Percentiles rank a stretch among this genome's conserved stretches.
phyloP scores from a whole-genome alignment of 1,140 invertebrate species.

The Pachypsylla venusta region DNA sequence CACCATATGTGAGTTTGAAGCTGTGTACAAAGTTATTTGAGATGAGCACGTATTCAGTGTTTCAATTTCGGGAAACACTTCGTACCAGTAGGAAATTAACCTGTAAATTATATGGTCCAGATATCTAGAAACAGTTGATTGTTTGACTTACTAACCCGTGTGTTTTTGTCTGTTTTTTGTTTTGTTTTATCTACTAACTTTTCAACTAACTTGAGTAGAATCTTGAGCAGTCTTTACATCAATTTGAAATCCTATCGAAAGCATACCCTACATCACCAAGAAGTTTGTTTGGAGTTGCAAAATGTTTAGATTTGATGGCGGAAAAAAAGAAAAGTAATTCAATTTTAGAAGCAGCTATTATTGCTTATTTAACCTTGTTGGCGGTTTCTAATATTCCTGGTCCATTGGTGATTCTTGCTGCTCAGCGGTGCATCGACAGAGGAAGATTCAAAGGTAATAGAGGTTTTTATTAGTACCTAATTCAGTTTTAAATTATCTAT shows the following conservation, averaged over 20 bases:
- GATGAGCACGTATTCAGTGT: no score
- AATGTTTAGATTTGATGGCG: slow-evolving; percentile 45
- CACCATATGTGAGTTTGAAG: no score
- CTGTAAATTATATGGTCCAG: no score
- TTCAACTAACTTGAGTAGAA: slow-evolving; percentile 28
- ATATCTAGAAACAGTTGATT: neutral
- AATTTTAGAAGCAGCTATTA: slow-evolving; percentile 48
- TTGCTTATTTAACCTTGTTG: slow-evolving; percentile 42
- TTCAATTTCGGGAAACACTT: no score
- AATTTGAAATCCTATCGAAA: slow-evolving; percentile 31
- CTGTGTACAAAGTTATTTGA: no score
- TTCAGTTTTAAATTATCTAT: no score
- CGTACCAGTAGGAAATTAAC: no score
- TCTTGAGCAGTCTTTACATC: slow-evolving; percentile 31
- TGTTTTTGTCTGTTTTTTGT: neutral
- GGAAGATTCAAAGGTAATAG: slow-evolving; percentile 66
- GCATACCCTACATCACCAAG: slow-evolving; percentile 41
- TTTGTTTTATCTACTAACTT: neutral
- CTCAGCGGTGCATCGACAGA: slow-evolving; percentile 50
- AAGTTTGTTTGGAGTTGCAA: slow-evolving; percentile 44
- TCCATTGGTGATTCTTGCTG: slow-evolving; percentile 40
- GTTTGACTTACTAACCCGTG: neutral
- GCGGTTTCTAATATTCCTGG: slow-evolving; percentile 42
- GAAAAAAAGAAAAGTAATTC: slow-evolving; percentile 48
- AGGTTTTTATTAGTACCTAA: no score